A percentile compares a stretch with the other conserved stretches of the same genome.
Conservation (phyloP, 2,797 vertebrate genomes). For the Eulemur mongoz region DNA sequence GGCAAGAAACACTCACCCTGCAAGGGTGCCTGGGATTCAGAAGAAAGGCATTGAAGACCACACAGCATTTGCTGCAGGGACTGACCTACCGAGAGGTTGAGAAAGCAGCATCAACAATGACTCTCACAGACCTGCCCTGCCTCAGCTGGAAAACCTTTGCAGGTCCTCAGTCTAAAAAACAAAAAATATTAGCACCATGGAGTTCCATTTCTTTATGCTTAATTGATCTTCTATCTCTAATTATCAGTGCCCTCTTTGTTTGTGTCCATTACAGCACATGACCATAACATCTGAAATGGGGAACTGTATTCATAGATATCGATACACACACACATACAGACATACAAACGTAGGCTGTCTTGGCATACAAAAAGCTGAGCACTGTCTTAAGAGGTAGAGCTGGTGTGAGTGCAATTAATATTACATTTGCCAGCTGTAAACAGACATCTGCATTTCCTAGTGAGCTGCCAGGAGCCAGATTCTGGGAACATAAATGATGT, state of each 20-base stretch:
- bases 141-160: not conserved
- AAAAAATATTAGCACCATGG: not conserved
- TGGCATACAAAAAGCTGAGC: not conserved
- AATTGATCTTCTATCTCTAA: not conserved
- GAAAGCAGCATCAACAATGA: not conserved
- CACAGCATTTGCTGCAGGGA: not conserved
- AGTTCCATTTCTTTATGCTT: not conserved
- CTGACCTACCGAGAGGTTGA: not conserved
- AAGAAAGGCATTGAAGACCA: not conserved
- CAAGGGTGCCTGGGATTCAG: not conserved
- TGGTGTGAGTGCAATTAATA: conserved; percentile 51
- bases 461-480: conserved; percentile 52
- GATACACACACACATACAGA: not conserved
- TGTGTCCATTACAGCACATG: not conserved
- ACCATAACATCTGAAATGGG: not conserved
- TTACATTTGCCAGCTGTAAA: conserved; percentile 62
- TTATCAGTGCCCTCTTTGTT: not conserved
- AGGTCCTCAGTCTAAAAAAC: not conserved
- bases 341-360: not conserved
- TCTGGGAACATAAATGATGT: conserved; percentile 40
- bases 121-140: not conserved
- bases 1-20: not conserved
- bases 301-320: not conserved
- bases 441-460: conserved; percentile 64
- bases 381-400: not conserved